Conservation (phyloP, 2,113 vertebrate species). For the Pangasianodon hypophthalmus region DNA sequence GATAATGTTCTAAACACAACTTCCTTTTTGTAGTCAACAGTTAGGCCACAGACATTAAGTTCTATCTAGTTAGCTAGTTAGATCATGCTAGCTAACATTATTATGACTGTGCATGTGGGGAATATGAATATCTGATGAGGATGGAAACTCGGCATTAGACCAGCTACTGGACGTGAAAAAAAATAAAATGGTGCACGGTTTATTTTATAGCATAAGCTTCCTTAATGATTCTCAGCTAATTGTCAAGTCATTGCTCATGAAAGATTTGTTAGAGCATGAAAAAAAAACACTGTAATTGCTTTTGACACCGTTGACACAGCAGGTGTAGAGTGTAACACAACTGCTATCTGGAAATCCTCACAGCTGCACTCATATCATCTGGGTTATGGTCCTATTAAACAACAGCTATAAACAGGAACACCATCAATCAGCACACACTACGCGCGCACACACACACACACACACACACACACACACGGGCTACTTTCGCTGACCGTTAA, state of each 20-base stretch:
- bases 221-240: neutral
- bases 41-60: neutral
- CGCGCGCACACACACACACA: neutral
- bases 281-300: neutral
- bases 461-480: neutral
- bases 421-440: slow-evolving; percentile 17
- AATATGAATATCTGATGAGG: too few species aligned
- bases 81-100: neutral
- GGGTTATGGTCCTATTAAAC: slow-evolving; percentile 13
- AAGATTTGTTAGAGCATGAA: neutral
- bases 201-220: neutral
- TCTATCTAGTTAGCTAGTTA: neutral
- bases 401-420: slow-evolving; percentile 15
- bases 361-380: neutral
- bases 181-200: neutral
- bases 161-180: neutral
- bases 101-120: too few species aligned
- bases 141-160: neutral
- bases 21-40: neutral
- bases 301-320: neutral
- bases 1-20: neutral
- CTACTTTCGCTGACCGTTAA: slow-evolving; percentile 25
- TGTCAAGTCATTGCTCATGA: neutral
- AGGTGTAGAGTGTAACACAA: neutral
- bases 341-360: neutral